Percentiles rank a stretch among this genome's conserved stretches.
Conservation (phyloP, 2,113 vertebrate genomes). For the human (Homo sapiens) region DNA sequence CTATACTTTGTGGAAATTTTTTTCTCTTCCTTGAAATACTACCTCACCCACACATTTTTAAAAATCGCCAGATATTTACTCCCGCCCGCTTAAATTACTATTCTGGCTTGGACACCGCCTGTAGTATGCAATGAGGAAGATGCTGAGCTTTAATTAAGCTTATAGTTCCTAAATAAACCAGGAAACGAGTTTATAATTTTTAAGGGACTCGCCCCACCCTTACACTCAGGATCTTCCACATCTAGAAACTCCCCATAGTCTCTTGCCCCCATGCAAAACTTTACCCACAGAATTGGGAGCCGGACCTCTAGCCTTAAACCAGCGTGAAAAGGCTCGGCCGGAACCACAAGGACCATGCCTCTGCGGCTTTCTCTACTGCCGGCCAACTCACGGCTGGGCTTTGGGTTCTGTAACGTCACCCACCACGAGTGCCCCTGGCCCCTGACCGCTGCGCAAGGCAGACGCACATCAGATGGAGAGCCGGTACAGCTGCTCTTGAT, state of each 20-base stretch:
- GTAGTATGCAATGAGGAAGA: not conserved
- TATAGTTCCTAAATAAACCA: not conserved
- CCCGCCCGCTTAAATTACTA: too few species aligned
- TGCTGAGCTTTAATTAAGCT: not conserved
- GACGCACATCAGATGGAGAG: not conserved
- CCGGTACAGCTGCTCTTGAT: fast-evolving
- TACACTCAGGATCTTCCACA: not conserved
- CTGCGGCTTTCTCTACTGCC: too few species aligned
- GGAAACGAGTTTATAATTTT: not conserved
- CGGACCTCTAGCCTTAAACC: fast-evolving
- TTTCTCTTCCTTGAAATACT: not conserved
- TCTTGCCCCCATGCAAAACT: not conserved
- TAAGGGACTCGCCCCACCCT: too few species aligned
- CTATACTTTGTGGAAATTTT: not conserved
- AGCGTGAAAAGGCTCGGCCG: fast-evolving
- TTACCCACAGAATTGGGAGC: not conserved
- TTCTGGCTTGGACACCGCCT: not conserved
- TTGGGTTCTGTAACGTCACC: too few species aligned
- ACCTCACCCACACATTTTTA: not conserved
- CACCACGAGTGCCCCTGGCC: not conserved
- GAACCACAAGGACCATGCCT: not conserved
- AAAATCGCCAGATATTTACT: not conserved
- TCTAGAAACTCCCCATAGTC: not conserved
- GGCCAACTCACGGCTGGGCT: too few species aligned
- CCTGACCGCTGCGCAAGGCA: not conserved